Evolutionary conservation across 2,113 vertebrate genomes (phyloP).

Genomic region (Chrysemys picta): DNA sequence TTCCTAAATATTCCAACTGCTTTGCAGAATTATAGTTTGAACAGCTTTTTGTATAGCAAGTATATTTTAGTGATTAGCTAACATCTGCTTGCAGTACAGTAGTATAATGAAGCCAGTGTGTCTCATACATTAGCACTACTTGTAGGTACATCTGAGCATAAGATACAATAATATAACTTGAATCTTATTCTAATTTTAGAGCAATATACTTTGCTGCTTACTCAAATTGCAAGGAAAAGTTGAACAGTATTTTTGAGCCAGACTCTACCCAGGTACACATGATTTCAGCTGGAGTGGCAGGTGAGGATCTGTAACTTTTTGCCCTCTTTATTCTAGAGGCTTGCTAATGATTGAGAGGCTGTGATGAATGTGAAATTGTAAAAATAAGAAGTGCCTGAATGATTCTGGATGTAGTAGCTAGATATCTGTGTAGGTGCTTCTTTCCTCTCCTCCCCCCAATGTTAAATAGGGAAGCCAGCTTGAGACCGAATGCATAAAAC

Average conservation of each 20-base stretch:
- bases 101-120: not conserved
- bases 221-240: slow-evolving; percentile 93
- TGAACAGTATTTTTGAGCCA: slow-evolving; percentile 90
- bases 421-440: not conserved
- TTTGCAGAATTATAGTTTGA: not conserved
- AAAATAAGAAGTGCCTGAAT: not conserved
- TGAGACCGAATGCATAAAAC: not conserved
- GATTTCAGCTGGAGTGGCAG: slow-evolving; percentile 95
- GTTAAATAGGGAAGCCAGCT: not conserved
- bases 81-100: not conserved
- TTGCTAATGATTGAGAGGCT: slow-evolving; percentile 18
- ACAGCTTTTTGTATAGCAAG: not conserved
- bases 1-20: not conserved
- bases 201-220: slow-evolving; percentile 99
- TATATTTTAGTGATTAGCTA: not conserved
- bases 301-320: slow-evolving; percentile 83
- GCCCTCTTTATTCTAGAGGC: slow-evolving; percentile 10
- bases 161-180: not conserved
- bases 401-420: not conserved
- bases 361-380: slow-evolving; percentile 17
- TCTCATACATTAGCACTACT: not conserved
- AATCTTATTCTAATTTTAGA: slow-evolving; percentile 80
- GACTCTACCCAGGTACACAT: slow-evolving; percentile 97
- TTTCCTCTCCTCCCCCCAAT: not conserved
- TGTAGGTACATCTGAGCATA: fast-evolving